phyloP scores from a whole-genome alignment of 2,888 invertebrate genomes.

The Parochlus steinenii region DNA sequence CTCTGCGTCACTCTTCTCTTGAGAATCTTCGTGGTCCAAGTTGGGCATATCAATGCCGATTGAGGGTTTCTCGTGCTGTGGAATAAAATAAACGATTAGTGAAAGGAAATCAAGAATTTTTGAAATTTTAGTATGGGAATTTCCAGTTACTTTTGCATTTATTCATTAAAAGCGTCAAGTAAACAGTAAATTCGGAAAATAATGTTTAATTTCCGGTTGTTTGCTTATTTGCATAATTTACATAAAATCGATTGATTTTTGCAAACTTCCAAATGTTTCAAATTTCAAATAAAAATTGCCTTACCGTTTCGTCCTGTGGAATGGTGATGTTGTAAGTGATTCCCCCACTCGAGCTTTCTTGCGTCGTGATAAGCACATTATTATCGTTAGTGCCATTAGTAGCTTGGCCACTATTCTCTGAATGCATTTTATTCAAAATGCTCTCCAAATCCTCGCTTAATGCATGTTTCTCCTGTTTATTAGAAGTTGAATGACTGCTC shows the following conservation, averaged over 20 bases:
- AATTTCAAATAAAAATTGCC: too few species aligned
- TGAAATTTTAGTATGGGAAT: too few species aligned
- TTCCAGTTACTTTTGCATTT: too few species aligned
- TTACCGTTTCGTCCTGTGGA: conserved; percentile 26
- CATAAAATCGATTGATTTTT: too few species aligned
- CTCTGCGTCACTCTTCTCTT: conserved; percentile 6
- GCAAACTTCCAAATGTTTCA: too few species aligned
- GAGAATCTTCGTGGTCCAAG: conserved; percentile 27
- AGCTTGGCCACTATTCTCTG: conserved; percentile 23
- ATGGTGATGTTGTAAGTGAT: conserved; percentile 31
- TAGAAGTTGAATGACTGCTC: too few species aligned
- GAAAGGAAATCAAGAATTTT: too few species aligned
- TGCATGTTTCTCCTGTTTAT: conserved; percentile 18
- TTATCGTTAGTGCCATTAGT: conserved; percentile 18
- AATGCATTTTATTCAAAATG: conserved; percentile 32
- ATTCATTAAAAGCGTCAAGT: too few species aligned
- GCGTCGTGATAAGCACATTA: conserved; percentile 29
- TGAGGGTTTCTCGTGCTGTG: conserved; percentile 6
- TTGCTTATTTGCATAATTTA: too few species aligned
- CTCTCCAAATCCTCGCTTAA: conserved; percentile 30
- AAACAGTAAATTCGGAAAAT: too few species aligned
- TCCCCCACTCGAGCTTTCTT: conserved; percentile 27
- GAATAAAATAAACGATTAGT: too few species aligned
- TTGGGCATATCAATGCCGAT: conserved; percentile 31
- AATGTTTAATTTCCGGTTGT: too few species aligned